Base-by-base conservation (phyloP, 1,140 invertebrate species). In the Tenebrio molitor region DNA sequence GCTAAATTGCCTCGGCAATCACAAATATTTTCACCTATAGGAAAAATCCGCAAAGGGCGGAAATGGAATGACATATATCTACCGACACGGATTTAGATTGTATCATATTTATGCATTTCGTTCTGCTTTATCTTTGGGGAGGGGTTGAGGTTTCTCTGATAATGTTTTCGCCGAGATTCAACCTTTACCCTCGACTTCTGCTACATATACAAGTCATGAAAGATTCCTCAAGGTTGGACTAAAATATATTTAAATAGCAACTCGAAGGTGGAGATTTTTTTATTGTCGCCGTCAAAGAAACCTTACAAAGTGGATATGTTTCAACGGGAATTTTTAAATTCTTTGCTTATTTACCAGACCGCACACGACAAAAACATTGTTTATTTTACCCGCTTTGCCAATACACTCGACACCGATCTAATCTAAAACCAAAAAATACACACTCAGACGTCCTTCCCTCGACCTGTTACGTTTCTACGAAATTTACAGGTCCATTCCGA, bases 51-150 rank as follows among this genome's bases (percentile, higher is more conserved):
- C 15, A 10, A n/a, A 50, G 44, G 19, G 44, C 19, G 44, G 23
- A 58, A 58, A 58, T 29, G 50, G 21, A 58, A 58, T 29, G 23
- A 58, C 50, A 8, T 15, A 58, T 58, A 58, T 58, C 50, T 29
- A 58, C 50, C 50, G 23, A 58, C 23, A n/a, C 23, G 29, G 23
- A 29, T 58, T 58, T 58, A 58, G 50, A 58, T 58, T 23, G 50
- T 58, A 58, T 58, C 50, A 58, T 58, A 58, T 58, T 58, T 58
- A 58, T 58, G 29, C 50, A 58, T 58, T 29, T 58, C 50, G 21
- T 8, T 58, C 23, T 34, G 50, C 23, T 58, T 25, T 29, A 29
- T 58, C 50, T 29, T 58, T 25, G 12, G 15, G 21, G 19, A 12
- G 50, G 12, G 23, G 50, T n/a, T 58, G 21, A 58, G 50, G 23